A percentile compares a stretch with the other conserved stretches of the same genome.
Evolutionary conservation across 2,113 vertebrate genomes (phyloP).

Genomic region (Vulpes ferrilata): DNA sequence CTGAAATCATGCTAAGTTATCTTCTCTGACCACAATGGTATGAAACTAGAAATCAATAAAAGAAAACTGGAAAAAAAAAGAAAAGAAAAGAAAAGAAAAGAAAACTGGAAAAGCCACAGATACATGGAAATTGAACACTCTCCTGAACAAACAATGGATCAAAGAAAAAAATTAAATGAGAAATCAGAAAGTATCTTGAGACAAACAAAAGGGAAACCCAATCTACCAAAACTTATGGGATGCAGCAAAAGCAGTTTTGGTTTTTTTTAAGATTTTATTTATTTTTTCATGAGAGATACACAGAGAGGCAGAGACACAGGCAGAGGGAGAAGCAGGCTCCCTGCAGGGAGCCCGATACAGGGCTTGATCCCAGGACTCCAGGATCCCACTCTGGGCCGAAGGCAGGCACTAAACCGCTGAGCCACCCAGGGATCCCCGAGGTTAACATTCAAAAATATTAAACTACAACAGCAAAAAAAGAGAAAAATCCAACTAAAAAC

Average conservation of each 20-base stretch:
- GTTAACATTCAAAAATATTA: neutral
- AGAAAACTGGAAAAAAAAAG: neutral
- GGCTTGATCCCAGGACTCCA: neutral
- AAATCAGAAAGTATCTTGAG: neutral
- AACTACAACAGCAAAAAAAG: neutral
- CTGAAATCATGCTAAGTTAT: neutral
- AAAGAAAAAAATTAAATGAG: neutral
- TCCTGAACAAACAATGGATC: neutral
- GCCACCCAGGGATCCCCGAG: neutral
- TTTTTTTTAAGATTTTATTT: neutral
- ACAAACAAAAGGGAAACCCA: slow-evolving; percentile 5
- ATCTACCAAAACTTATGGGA: neutral
- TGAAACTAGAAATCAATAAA: neutral
- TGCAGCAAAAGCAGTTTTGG: neutral
- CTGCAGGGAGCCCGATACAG: neutral
- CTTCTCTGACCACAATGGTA: neutral
- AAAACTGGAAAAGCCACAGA: neutral
- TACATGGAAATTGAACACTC: neutral
- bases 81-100: no score
- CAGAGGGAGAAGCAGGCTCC: neutral
- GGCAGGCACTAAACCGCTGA: neutral
- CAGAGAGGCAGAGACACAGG: no score
- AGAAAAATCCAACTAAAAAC: neutral
- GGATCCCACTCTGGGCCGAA: neutral
- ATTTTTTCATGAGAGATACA: no score